phyloP scores from a whole-genome alignment of 2,797 vertebrate genomes.

The Muscicapa comitata region DNA sequence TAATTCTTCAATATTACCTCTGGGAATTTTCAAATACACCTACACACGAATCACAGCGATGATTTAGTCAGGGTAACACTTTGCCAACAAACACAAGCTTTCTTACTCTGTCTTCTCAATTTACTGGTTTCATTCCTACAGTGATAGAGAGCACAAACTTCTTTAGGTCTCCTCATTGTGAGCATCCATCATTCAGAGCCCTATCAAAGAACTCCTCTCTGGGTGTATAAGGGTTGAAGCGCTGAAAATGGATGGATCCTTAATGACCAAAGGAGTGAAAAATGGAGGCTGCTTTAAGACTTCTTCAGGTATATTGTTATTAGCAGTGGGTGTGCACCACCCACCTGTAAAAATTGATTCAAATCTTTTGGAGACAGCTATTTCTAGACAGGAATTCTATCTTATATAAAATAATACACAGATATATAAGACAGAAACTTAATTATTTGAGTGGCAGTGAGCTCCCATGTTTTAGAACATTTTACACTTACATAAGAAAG shows the following conservation, averaged over 20 bases:
- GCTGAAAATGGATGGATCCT: neutral
- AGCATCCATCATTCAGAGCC: neutral
- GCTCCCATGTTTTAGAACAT: neutral
- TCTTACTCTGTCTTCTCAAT: neutral
- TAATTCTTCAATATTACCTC: neutral
- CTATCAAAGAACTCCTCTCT: neutral
- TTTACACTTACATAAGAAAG: neutral
- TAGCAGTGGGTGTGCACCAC: neutral
- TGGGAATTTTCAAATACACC: slow-evolving; percentile 22
- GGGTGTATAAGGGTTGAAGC: neutral
- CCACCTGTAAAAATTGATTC: neutral
- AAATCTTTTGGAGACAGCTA: neutral
- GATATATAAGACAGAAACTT: neutral
- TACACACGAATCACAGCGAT: neutral
- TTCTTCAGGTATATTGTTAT: neutral
- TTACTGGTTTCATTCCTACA: neutral
- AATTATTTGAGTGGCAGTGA: neutral
- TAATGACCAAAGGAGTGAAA: neutral
- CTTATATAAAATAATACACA: neutral
- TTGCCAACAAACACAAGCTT: slow-evolving; percentile 9
- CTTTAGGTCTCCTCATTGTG: neutral
- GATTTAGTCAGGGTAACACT: slow-evolving; percentile 3
- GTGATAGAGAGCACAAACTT: neutral
- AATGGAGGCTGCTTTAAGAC: neutral
- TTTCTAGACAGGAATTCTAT: neutral